Evolutionary conservation across 2,113 vertebrate species (phyloP).

Genomic region (Leucopternis melanops): DNA sequence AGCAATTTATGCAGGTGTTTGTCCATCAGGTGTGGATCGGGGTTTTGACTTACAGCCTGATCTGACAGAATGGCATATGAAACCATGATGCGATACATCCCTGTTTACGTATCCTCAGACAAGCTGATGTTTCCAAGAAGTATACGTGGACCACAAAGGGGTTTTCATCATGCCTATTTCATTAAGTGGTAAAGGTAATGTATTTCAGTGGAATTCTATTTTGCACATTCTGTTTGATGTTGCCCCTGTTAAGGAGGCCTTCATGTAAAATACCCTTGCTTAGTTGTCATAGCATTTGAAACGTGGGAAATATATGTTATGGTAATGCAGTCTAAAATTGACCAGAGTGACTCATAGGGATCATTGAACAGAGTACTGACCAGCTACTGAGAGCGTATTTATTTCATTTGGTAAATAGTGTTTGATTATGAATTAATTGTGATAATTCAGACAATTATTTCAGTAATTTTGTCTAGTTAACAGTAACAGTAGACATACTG

Average conservation of each 20-base stretch:
- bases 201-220: neutral
- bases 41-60: neutral
- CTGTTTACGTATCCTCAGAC: neutral
- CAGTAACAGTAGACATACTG: conserved; percentile 4
- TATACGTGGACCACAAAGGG: fast-evolving
- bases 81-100: neutral
- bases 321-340: neutral
- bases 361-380: neutral
- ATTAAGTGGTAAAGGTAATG: neutral
- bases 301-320: neutral
- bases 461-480: neutral
- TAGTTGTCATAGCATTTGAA: neutral
- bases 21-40: neutral
- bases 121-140: neutral
- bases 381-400: neutral
- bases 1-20: neutral
- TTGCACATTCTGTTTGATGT: neutral
- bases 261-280: neutral
- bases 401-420: neutral
- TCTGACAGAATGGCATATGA: neutral
- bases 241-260: neutral
- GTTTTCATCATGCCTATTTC: neutral
- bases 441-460: conserved; percentile 35
- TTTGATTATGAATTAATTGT: conserved; percentile 23
- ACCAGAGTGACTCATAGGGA: neutral